A percentile compares a stretch with the other conserved stretches of the same genome.
phyloP scores from a whole-genome alignment of 2,797 vertebrate genomes.

The Propithecus deckenii region DNA sequence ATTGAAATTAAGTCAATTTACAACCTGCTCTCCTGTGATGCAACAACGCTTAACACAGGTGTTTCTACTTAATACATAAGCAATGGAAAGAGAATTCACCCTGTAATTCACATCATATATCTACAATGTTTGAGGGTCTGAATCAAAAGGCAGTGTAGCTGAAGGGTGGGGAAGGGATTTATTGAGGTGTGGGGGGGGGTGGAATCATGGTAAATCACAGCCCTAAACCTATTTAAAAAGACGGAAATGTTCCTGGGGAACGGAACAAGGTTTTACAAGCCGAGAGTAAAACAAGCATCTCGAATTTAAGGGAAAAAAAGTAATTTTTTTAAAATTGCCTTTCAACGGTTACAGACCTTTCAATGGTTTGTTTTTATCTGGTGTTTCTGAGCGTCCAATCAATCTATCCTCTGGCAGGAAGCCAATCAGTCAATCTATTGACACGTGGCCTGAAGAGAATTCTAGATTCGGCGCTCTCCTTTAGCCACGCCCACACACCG shows the following conservation, averaged over 20 bases:
- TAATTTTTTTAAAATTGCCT: background rate
- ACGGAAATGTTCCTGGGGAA: conserved; percentile 37
- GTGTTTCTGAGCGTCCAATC: background rate
- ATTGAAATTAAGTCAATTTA: conserved; percentile 50
- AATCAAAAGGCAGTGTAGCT: background rate
- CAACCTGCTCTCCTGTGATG: conserved; percentile 45
- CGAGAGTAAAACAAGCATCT: background rate
- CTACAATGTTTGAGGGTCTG: background rate
- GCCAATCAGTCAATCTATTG: background rate
- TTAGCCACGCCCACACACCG: background rate
- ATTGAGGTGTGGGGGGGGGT: background rate
- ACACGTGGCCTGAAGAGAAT: background rate
- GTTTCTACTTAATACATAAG: conserved; percentile 15
- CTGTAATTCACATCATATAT: background rate
- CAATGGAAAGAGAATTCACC: background rate
- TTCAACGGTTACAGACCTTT: background rate
- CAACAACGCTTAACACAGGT: background rate
- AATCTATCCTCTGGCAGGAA: background rate
- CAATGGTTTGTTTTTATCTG: background rate
- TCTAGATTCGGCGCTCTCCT: background rate
- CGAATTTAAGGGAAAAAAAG: background rate
- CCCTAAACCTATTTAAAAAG: background rate
- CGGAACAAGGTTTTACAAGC: background rate
- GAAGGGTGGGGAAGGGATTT: background rate
- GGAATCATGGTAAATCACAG: background rate